Conservation (phyloP, 2,113 vertebrate genomes). For the Ploceus nigricollis region DNA sequence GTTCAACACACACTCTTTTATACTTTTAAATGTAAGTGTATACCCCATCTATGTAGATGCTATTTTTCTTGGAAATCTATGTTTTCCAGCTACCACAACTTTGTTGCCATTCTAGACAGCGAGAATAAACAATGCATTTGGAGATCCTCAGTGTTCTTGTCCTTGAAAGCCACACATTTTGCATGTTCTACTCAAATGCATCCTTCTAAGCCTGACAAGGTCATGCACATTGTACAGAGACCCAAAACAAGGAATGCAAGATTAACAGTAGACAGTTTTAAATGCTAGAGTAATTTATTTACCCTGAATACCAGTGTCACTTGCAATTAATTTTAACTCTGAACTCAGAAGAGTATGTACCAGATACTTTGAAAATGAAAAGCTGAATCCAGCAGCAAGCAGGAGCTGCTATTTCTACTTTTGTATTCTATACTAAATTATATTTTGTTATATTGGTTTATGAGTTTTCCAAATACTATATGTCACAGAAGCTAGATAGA, state of each 20-base stretch:
- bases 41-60: neutral
- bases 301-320: neutral
- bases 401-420: neutral
- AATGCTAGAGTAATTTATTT: conserved; percentile 22
- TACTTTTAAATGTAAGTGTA: neutral
- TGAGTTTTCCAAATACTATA: neutral
- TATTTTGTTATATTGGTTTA: neutral
- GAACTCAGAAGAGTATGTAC: neutral
- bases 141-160: neutral
- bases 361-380: neutral
- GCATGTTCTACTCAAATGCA: neutral
- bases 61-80: neutral
- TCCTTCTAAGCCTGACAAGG: conserved; percentile 1
- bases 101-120: neutral
- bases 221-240: neutral
- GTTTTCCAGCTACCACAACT: neutral
- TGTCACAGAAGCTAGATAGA: neutral
- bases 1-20: neutral
- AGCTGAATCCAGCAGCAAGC: neutral
- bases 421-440: neutral
- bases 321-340: conserved; percentile 41
- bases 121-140: neutral
- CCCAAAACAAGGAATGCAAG: neutral
- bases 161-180: neutral
- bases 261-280: conserved; percentile 22